A percentile compares a stretch with the other conserved stretches of the same genome.
Conservation (phyloP, 2,797 vertebrate species). For the Emydoidea blandingii region DNA sequence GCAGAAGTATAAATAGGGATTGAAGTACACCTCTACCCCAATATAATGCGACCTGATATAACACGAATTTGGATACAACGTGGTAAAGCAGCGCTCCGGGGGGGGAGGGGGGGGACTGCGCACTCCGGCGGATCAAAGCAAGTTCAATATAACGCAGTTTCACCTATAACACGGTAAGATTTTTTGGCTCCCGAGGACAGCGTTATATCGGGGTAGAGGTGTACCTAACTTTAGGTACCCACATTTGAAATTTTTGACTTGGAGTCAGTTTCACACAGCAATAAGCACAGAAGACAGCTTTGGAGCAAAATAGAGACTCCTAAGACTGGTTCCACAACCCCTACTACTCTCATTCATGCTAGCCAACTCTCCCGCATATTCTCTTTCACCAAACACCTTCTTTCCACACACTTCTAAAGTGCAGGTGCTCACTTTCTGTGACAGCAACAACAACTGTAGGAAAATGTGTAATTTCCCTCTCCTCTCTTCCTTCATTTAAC, state of each 20-base stretch:
- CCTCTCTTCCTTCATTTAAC: neutral
- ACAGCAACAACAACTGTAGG: conserved; percentile 73
- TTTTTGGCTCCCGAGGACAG: no score
- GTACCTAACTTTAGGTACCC: conserved; percentile 46
- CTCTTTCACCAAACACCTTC: conserved; percentile 68
- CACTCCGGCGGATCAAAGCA: no score
- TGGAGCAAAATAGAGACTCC: conserved; percentile 14
- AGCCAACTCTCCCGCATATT: conserved; percentile 71
- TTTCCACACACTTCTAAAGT: conserved; percentile 60
- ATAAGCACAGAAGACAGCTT: neutral
- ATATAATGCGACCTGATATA: no score
- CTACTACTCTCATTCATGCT: conserved; percentile 50
- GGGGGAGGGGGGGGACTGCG: no score
- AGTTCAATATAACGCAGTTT: no score
- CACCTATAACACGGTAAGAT: no score
- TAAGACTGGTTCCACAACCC: neutral
- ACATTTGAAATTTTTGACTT: conserved; percentile 64
- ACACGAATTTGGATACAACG: no score
- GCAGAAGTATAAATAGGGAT: neutral
- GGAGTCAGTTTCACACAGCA: conserved; percentile 24
- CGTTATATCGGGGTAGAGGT: no score
- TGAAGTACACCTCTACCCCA: neutral
- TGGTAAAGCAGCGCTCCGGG: no score
- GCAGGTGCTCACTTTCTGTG: conserved; percentile 68
- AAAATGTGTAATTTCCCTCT: conserved; percentile 59